Evolutionary conservation across 2,797 vertebrate genomes (phyloP).

Genomic region (Allobates femoralis): DNA sequence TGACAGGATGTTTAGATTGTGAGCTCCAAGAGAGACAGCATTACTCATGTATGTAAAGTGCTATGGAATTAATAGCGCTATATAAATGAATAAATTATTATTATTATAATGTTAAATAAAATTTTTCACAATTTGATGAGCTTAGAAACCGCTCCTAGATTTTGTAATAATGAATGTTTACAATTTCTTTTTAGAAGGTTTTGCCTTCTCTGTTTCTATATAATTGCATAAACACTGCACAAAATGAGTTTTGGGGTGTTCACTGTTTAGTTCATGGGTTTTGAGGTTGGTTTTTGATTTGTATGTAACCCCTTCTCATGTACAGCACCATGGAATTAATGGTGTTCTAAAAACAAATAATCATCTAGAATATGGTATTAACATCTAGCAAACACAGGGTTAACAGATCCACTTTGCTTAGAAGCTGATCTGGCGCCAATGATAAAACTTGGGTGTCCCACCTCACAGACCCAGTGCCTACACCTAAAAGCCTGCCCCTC

Average conservation of each 20-base stretch:
- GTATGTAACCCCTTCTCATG: no score
- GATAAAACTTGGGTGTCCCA: constrained; percentile 57
- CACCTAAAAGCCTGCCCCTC: constrained; percentile 57
- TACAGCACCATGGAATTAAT: no score
- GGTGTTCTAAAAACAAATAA: no score
- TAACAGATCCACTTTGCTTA: constrained; percentile 57
- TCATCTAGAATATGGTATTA: background rate
- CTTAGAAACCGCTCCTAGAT: background rate
- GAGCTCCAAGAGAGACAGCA: no score
- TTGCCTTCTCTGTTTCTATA: background rate
- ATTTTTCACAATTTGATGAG: background rate
- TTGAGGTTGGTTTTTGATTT: background rate
- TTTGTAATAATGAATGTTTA: background rate
- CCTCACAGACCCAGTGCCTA: constrained; percentile 44
- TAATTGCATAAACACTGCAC: background rate
- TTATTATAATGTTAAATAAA: no score
- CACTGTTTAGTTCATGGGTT: background rate
- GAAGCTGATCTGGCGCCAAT: constrained; percentile 56
- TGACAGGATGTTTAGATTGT: no score
- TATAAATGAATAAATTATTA: no score
- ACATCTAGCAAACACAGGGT: background rate
- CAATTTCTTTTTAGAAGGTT: background rate
- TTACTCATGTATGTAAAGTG: no score
- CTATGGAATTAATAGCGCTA: no score
- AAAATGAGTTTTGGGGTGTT: background rate